These are phyloP conservation scores for Murina feae DNA, from an alignment of 2,113 vertebrate species.

Conservation along the genomic window DNA sequence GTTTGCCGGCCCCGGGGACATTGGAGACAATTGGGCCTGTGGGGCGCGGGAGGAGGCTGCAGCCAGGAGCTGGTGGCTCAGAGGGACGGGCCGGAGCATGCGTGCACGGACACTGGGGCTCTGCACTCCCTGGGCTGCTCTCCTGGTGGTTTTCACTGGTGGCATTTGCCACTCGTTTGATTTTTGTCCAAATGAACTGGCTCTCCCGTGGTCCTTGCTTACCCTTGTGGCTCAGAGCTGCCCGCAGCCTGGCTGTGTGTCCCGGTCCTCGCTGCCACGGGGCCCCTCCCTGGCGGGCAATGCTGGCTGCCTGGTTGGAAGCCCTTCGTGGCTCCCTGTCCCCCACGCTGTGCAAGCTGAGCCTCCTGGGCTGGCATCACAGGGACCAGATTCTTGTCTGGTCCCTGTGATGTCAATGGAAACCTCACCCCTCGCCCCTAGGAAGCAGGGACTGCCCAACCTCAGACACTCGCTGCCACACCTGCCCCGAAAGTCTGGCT, in stretches of 20 bases:
- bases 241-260: background rate
- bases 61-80: background rate
- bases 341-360: rapidly evolving
- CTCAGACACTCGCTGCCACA: background rate
- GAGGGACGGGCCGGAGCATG: rapidly evolving
- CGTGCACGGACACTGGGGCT: rapidly evolving
- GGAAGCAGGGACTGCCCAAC: background rate
- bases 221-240: background rate
- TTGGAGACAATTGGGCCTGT: background rate
- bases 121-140: background rate
- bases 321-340: background rate
- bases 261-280: background rate
- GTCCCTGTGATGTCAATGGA: rapidly evolving
- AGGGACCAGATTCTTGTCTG: background rate
- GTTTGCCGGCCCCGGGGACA: background rate
- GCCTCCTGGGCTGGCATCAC: background rate
- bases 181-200: background rate
- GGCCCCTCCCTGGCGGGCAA: background rate
- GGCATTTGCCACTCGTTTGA: background rate
- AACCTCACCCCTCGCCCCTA: background rate
- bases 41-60: background rate
- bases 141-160: rapidly evolving
- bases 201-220: background rate
- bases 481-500: background rate
- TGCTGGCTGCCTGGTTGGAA: background rate